Evolutionary conservation across 2,888 invertebrate genomes (phyloP), one percentile per base, ranked within the genome.

Genomic region (Stenoptilia bipunctidactyla): DNA sequence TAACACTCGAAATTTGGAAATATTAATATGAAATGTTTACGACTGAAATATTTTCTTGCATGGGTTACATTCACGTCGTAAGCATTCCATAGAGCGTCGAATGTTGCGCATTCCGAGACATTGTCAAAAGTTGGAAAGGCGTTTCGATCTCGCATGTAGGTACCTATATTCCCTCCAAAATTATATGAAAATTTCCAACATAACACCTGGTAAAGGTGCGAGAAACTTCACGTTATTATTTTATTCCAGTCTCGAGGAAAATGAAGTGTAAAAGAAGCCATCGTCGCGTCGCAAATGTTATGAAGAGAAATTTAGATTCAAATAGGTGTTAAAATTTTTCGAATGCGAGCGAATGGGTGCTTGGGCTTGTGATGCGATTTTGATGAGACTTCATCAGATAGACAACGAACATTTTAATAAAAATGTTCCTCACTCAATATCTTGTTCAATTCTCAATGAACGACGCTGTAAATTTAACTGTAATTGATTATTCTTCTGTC

Each of bases 241-340:
- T 70, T 66, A 67, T 63, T 64, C 54, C 54, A 30, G 58, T 57
- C 55, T 53, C 38, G 48, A 48, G 45, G 57, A 53, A 61, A 60
- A 61, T 61, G 61, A 60, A 60, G 62, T 58, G 61, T 56, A 52
- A 58, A 58, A 58, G 47, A 55, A 56, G 52, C 46, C 51, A 54
- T 63, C 58, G 51, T 58, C 57, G 55, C 49, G 53, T 56, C 53
- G 56, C 51, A 59, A 62, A 57, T 9, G 30, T 30, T 30, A 30
- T 58, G 61, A 66, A 65, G 60, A 64, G 61, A 66, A 69, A 69
- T 70, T 70, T 66, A 65, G 60, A 67, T 68, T 66, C 61, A 67
- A 74, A 73, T 68, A 60, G 65, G 59, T 71, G 66, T 72, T 70
- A 68, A 70, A 71, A 72, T 68, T 66, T 61, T 56, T 66, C 50